Percentiles rank a stretch among this genome's conserved stretches.
Conservation (phyloP, 2,113 vertebrate species). For the Falco punctatus region DNA sequence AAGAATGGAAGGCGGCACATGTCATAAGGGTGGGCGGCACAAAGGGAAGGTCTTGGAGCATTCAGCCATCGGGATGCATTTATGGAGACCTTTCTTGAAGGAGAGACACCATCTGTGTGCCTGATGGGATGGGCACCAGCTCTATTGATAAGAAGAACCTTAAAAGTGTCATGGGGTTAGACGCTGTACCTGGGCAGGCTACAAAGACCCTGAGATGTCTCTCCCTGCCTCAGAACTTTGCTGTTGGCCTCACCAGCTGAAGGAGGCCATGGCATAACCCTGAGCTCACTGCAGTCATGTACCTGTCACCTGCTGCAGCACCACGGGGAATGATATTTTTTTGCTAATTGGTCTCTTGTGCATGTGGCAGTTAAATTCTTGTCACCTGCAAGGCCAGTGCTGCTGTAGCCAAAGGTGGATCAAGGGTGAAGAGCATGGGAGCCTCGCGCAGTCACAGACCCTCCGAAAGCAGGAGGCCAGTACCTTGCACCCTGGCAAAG, state of each 20-base stretch:
- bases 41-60: background rate
- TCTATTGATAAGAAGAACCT: background rate
- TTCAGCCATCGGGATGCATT: accelerated
- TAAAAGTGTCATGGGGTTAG: background rate
- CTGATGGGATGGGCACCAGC: accelerated
- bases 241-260: background rate
- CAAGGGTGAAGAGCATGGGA: background rate
- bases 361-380: background rate
- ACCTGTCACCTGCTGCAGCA: accelerated
- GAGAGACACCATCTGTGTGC: background rate
- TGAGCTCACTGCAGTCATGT: accelerated
- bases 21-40: accelerated
- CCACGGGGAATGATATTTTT: background rate
- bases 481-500: background rate
- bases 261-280: background rate
- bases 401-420: background rate
- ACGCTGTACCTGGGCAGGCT: background rate
- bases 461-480: background rate
- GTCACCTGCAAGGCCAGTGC: background rate
- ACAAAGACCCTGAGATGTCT: background rate
- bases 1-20: background rate
- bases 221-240: background rate
- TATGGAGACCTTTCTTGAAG: background rate
- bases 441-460: accelerated
- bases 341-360: background rate